Evolutionary conservation across 2,888 invertebrate genomes (phyloP).

Genomic region (Cosmopolites sordidus): DNA sequence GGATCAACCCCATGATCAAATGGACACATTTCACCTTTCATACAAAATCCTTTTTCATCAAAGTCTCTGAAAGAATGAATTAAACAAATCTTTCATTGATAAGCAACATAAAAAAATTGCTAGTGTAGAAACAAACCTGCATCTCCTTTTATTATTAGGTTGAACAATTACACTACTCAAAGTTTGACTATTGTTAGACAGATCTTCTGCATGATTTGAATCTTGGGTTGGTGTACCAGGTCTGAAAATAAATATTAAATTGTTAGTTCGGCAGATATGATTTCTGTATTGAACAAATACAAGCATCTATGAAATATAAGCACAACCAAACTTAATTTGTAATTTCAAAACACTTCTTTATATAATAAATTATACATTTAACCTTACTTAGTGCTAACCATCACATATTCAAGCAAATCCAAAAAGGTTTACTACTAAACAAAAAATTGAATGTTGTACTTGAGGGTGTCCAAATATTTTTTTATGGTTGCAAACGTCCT

Average conservation of each 20-base stretch:
- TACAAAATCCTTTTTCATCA: constrained; percentile 74
- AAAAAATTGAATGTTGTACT: no score
- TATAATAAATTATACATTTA: no score
- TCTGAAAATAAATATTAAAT: constrained; percentile 26
- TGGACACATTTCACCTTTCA: constrained; percentile 93
- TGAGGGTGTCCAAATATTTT: no score
- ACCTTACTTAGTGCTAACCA: no score
- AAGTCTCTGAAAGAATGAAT: constrained; percentile 57
- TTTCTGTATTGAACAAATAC: no score
- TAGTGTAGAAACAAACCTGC: constrained; percentile 53
- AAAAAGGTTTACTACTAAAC: neutral
- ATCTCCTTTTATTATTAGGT: constrained; percentile 58
- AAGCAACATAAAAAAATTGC: neutral
- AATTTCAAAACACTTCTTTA: no score
- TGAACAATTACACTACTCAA: constrained; percentile 47
- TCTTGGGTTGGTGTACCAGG: constrained; percentile 57
- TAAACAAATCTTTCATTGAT: neutral
- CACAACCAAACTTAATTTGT: no score
- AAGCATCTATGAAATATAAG: no score
- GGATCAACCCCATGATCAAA: constrained; percentile 97
- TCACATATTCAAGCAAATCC: neutral
- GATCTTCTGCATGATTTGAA: constrained; percentile 53
- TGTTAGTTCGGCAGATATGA: no score
- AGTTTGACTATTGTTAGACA: constrained; percentile 11
- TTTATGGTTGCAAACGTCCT: no score